Percentiles rank a stretch among this genome's conserved stretches.
Conservation (phyloP, 2,113 vertebrate species). For the Epinephelus fuscoguttatus region DNA sequence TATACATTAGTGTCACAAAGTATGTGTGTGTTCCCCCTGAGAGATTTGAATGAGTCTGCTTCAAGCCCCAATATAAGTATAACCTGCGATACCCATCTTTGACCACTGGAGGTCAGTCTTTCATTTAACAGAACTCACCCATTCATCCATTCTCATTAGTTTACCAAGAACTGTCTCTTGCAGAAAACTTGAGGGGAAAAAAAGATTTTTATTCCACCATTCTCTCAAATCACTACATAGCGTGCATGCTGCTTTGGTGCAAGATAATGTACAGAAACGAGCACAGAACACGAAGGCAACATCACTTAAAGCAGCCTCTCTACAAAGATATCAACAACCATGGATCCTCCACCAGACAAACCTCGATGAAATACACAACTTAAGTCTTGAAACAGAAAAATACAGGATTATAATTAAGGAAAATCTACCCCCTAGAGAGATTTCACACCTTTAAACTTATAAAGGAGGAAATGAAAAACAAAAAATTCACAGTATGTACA, state of each 20-base stretch:
- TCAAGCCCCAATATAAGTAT: not conserved
- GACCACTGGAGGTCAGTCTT: slow-evolving; percentile 27
- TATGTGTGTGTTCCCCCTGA: not conserved
- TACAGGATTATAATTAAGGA: not conserved
- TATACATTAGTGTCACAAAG: not conserved
- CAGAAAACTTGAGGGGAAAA: not conserved
- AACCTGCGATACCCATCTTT: not conserved
- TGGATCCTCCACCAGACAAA: slow-evolving; percentile 9
- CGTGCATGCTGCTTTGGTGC: slow-evolving; percentile 33
- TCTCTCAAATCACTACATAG: slow-evolving; percentile 18
- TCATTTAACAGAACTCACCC: not conserved
- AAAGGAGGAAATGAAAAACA: not conserved
- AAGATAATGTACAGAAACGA: slow-evolving; percentile 32
- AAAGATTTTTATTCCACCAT: slow-evolving; percentile 52
- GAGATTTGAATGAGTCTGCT: not conserved
- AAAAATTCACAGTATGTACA: slow-evolving; percentile 47
- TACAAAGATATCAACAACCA: slow-evolving; percentile 14
- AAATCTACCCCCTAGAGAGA: not conserved
- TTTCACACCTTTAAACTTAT: not conserved
- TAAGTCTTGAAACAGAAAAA: not conserved
- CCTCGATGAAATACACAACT: not conserved
- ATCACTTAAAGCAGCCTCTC: slow-evolving; percentile 38
- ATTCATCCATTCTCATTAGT: not conserved
- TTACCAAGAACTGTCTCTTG: not conserved
- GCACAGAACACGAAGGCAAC: slow-evolving; percentile 46